Conservation (phyloP, 2,113 vertebrate genomes). For the Catharus bicknelli region DNA sequence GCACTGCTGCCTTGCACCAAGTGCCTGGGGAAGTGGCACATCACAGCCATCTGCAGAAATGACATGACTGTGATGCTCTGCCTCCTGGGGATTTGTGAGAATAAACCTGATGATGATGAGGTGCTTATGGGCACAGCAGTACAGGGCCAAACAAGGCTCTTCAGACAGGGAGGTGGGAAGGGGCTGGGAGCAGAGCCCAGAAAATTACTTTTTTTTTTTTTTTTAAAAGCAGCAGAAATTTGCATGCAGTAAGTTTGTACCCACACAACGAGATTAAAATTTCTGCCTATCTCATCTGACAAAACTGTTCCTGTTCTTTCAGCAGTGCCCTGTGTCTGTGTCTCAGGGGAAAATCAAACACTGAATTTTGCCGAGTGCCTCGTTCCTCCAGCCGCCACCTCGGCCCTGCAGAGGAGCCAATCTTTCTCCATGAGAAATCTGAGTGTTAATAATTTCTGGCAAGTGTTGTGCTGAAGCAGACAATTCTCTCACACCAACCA, state of each 20-base stretch:
- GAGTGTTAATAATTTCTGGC: conserved; percentile 53
- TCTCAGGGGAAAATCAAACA: neutral
- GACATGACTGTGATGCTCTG: neutral
- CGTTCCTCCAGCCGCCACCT: neutral
- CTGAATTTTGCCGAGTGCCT: neutral
- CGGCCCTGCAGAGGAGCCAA: neutral
- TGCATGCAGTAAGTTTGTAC: neutral
- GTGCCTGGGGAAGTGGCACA: neutral
- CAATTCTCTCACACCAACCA: neutral
- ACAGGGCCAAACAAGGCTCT: neutral
- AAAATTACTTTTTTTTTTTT: neutral
- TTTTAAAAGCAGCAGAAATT: neutral
- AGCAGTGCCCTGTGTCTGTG: neutral
- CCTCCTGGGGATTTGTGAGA: neutral
- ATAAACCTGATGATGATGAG: neutral
- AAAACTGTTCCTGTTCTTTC: neutral
- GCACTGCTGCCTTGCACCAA: no score
- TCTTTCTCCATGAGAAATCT: neutral
- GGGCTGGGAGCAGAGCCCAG: neutral
- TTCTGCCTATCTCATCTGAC: neutral
- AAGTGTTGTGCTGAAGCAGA: conserved; percentile 48
- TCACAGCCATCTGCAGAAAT: neutral
- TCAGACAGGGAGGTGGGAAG: neutral
- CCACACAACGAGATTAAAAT: neutral
- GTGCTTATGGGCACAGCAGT: neutral